phyloP scores from a whole-genome alignment of 1,140 invertebrate genomes.

The Drosophila kohkoa region DNA sequence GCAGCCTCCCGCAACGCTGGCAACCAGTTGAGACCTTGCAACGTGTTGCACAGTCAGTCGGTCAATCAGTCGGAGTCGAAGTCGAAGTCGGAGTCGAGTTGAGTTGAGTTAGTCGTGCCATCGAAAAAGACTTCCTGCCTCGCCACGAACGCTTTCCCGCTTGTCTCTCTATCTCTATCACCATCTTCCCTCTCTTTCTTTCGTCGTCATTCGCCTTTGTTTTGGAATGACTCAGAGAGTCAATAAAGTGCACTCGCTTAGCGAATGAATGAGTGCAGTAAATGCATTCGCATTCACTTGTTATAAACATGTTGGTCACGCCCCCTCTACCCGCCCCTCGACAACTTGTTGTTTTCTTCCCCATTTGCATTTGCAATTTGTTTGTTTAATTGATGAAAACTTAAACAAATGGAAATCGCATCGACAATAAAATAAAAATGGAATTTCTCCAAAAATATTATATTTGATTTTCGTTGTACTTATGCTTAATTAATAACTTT shows the following conservation, averaged over 20 bases:
- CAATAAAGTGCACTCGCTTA: slow-evolving; percentile 8
- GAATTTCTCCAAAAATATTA: neutral
- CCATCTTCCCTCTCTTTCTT: neutral
- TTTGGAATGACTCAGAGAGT: slow-evolving; percentile 24
- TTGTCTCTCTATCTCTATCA: neutral
- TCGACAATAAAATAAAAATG: slow-evolving; percentile 10
- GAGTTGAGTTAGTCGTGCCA: slow-evolving; percentile 43
- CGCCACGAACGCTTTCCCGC: neutral
- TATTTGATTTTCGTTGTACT: slow-evolving; percentile 45
- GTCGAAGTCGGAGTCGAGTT: slow-evolving; percentile 13
- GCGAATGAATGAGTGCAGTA: slow-evolving; percentile 3
- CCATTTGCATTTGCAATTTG: slow-evolving; percentile 48
- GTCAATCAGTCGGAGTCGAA: slow-evolving; percentile 2
- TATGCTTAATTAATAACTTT: slow-evolving; percentile 13
- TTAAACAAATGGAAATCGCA: slow-evolving; percentile 65
- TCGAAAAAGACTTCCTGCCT: slow-evolving; percentile 14
- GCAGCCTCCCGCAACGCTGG: slow-evolving; percentile 24
- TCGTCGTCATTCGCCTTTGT: slow-evolving; percentile 17
- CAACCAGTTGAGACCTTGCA: slow-evolving; percentile 49
- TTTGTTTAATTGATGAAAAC: slow-evolving; percentile 69
- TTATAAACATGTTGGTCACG: slow-evolving; percentile 16
- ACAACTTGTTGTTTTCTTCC: slow-evolving; percentile 2
- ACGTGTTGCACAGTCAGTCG: slow-evolving; percentile 15
- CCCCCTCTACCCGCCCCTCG: neutral
- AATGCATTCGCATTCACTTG: slow-evolving; percentile 13